Percentiles rank a stretch among this genome's conserved stretches.
phyloP scores from a whole-genome alignment of 2,113 vertebrate species.

The Heloderma charlesbogerti region DNA sequence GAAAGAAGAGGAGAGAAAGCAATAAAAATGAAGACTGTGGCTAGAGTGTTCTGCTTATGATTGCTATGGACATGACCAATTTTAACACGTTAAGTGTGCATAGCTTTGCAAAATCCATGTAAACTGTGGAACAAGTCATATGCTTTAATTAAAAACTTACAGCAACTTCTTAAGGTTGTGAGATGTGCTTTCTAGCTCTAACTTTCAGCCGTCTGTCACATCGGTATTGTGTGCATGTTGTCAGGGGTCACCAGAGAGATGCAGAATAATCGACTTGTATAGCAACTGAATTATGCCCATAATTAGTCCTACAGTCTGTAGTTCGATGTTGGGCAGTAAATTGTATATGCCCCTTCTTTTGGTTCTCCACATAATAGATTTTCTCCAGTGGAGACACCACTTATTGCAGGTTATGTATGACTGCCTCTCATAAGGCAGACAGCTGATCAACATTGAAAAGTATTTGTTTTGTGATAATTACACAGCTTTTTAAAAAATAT shows the following conservation, averaged over 20 bases:
- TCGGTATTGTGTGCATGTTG: neutral
- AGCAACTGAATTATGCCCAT: slow-evolving; percentile 3
- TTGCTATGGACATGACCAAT: slow-evolving; percentile 66
- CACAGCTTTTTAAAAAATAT: neutral
- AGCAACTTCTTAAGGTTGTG: slow-evolving; percentile 37
- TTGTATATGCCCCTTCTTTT: slow-evolving; percentile 13
- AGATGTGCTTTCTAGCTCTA: neutral
- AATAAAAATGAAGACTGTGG: slow-evolving; percentile 65
- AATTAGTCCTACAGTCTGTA: slow-evolving; percentile 11
- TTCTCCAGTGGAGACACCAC: slow-evolving; percentile 33
- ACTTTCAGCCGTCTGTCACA: slow-evolving; percentile 7
- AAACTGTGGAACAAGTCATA: slow-evolving; percentile 61
- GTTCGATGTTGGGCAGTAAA: slow-evolving; percentile 32
- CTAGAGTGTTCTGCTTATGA: slow-evolving; percentile 54
- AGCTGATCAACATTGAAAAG: slow-evolving; percentile 51
- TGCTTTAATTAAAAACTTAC: slow-evolving; percentile 53
- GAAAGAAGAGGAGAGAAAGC: slow-evolving; percentile 37
- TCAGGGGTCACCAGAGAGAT: neutral
- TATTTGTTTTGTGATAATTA: slow-evolving; percentile 2
- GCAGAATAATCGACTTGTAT: neutral
- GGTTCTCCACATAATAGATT: neutral
- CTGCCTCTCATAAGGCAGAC: slow-evolving; percentile 42
- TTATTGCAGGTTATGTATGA: slow-evolving; percentile 25
- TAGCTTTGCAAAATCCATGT: slow-evolving; percentile 67
- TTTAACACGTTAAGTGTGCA: slow-evolving; percentile 71